Evolutionary conservation across 2,797 vertebrate genomes (phyloP), one percentile per base, ranked within the genome.

Genomic region (Ptychobarbus kaznakovi): DNA sequence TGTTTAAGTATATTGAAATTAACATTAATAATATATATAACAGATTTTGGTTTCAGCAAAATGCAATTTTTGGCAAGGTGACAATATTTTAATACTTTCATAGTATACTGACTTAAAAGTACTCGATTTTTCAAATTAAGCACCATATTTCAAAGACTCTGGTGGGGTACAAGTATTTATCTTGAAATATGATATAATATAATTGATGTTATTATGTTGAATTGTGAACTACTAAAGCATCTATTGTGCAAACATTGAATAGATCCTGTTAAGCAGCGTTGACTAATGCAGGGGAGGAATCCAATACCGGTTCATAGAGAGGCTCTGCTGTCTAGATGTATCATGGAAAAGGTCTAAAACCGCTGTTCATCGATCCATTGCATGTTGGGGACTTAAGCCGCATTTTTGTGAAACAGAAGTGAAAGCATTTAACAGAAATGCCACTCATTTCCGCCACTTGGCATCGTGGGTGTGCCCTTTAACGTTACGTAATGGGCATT

Each of bases 401-500:
- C 46, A 77, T 40, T 28, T 76, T 42, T 68, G 35, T 32, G 32
- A 81, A 77, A 53, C 10, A 56, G 46, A 68, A 83, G 18, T 40
- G 44, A 74, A 73, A 83, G 81, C 38, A 11, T 73, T 53, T 80
- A n/a, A 51, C 66, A 74, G 73, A 25, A 61, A 20, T 22, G 53
- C 22, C 6, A 0, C 35, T n/a, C 18, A 58, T 25, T 78, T 79
- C 83, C 38, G 40, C 51, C 66, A 61, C 76, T 79, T 70, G 61
- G 65, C 66, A 84, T 80, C 63, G 16, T 79, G 66, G 83, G 76
- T 72, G 75, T 85, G 83, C 20, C 40, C 46, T 22, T 15, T 25
- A 56, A 42, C 68, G 46, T 83, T 83, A 68, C 73, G 22, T 77
- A 83, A 83, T 15, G 46, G 40, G 40, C 8, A n/a, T 61, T 72